Conservation (phyloP, 2,797 vertebrate genomes). For the Tangara arthus region DNA sequence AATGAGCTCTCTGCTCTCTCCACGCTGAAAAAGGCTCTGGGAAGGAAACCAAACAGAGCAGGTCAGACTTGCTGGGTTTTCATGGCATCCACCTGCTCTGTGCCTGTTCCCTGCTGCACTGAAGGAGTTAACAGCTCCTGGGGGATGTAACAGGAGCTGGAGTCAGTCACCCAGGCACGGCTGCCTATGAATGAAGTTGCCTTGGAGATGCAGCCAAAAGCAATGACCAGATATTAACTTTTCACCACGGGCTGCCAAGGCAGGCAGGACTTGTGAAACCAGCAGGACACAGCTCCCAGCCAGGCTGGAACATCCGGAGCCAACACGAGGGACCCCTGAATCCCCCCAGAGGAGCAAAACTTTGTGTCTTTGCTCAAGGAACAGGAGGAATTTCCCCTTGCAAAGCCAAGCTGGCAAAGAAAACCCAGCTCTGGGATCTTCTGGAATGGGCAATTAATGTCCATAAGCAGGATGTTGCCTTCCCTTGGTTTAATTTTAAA, state of each 20-base stretch:
- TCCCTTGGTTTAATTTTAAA: neutral
- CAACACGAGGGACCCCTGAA: fast-evolving
- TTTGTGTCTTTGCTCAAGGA: neutral
- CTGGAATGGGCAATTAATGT: neutral
- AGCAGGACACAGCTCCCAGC: constrained; percentile 9
- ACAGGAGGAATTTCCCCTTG: neutral
- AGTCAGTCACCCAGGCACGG: constrained; percentile 48
- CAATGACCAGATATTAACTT: constrained; percentile 65
- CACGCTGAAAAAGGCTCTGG: neutral
- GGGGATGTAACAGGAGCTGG: constrained; percentile 36
- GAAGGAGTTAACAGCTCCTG: constrained; percentile 49
- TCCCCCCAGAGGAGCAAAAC: neutral
- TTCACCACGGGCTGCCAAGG: constrained; percentile 30
- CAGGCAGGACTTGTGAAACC: neutral
- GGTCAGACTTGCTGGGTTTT: fast-evolving
- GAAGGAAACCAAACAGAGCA: neutral
- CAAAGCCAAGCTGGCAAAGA: neutral
- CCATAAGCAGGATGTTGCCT: neutral
- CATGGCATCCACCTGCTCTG: neutral
- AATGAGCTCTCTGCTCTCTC: fast-evolving
- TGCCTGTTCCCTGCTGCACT: neutral
- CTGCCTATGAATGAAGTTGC: constrained; percentile 47
- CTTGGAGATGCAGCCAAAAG: constrained; percentile 61
- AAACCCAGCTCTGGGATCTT: neutral
- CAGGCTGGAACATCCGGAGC: neutral